Evolutionary conservation across 2,888 invertebrate genomes (phyloP), one percentile per base, ranked within the genome.

Genomic region (Aphodius granarius): DNA sequence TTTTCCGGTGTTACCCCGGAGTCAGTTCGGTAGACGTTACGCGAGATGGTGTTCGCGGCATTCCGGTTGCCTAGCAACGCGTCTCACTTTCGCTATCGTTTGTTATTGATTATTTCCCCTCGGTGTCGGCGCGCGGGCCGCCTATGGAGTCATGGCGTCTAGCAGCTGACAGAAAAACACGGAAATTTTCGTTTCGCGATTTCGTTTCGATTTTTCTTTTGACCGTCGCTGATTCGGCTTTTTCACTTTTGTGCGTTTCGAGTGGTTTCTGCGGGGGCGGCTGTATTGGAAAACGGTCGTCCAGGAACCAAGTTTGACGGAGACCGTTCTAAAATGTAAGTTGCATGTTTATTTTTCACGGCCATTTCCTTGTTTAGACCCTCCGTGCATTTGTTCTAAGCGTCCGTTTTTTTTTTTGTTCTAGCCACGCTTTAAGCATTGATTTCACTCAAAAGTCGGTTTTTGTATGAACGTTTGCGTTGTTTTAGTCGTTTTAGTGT

Each of bases 81-180:
- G 79, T 82, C 81, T 84, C 83, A 86, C 87, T 87, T 87, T 87
- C 86, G 83, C 86, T 86, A 84, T 86, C 86, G 85, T 83, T 81
- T 82, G 83, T 84, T 87, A 87, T 87, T 87, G 87, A 87, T 87
- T 87, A 86, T 87, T 86, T 86, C 85, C 43, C 43, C 43, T 81
- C 86, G 86, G 86, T 86, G 84, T 43, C 86, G 86, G 84, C 86
- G 86, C 84, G 68, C 68, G 68, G 83, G 83, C 82, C 83, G 83
- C 84, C 80, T 83, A 79, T 80, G 79, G 74, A 81, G 83, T 81
- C 83, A 84, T 86, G 86, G 86, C 86, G 86, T 83, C 86, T 83
- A 86, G 86, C 87, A 87, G 87, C 87, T 87, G 87, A 87, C 87
- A 82, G 82, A 82, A 82, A 82, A 82, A 82, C 79, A 82, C 79